A percentile compares a stretch with the other conserved stretches of the same genome.
Evolutionary conservation across 2,888 invertebrate species (phyloP).

Genomic region (Pheosia tremula): DNA sequence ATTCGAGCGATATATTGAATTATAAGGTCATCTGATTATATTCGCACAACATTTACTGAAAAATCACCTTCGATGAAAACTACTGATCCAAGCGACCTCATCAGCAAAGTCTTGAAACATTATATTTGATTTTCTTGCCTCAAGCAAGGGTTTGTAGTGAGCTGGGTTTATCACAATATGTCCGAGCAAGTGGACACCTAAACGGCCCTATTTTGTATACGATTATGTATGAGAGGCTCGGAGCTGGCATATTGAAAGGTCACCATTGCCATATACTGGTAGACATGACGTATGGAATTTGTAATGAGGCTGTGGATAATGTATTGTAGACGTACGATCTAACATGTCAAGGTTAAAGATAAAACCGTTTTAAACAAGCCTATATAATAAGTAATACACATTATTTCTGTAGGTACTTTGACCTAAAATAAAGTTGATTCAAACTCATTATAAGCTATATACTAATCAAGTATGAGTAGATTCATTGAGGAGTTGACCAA

Average conservation of each 20-base stretch:
- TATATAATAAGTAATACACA: no score
- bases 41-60: neutral
- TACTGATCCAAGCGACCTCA: neutral
- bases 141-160: neutral
- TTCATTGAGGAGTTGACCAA: no score
- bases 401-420: no score
- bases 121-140: conserved; percentile 6
- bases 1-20: no score
- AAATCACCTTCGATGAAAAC: neutral
- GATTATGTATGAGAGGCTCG: neutral
- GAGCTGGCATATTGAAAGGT: conserved; percentile 1
- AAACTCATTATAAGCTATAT: no score
- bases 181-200: neutral
- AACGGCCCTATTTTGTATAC: neutral
- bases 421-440: no score
- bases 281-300: conserved; percentile 5
- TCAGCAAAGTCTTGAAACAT: neutral
- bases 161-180: neutral
- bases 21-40: no score
- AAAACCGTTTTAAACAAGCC: no score
- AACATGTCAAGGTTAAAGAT: no score
- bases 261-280: neutral
- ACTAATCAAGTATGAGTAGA: no score
- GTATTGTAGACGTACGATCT: neutral
- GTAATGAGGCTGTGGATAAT: neutral